Conservation (phyloP, 2,113 vertebrate genomes). For the Diadophis punctatus region DNA sequence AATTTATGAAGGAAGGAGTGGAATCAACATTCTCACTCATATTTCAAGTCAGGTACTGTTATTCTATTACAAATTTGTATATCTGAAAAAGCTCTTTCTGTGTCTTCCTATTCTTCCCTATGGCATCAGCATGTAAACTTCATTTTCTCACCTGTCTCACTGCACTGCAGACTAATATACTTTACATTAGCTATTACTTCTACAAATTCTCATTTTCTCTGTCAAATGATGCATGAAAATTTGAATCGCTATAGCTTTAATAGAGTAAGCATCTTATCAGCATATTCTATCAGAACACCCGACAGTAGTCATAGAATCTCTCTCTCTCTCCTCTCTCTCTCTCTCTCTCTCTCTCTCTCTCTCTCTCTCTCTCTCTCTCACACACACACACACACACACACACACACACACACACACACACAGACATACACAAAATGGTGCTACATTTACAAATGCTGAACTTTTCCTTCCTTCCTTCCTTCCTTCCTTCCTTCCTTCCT, state of each 20-base stretch:
- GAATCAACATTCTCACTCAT: background rate
- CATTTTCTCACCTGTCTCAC: conserved; percentile 47
- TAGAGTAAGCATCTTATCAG: conserved; percentile 53
- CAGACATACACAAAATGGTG: conserved; percentile 3
- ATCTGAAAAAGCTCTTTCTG: background rate
- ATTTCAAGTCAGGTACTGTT: background rate
- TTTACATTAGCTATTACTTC: conserved; percentile 61
- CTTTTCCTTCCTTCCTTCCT: background rate
- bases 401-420: conserved; percentile 2
- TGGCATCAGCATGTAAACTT: conserved; percentile 45
- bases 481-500: too few species aligned
- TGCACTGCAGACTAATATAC: conserved; percentile 37
- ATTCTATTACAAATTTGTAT: background rate
- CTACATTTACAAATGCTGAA: background rate
- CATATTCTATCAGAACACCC: conserved; percentile 40
- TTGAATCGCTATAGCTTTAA: conserved; percentile 55
- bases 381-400: too few species aligned
- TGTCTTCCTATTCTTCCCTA: background rate
- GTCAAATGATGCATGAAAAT: conserved; percentile 63
- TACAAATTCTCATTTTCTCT: conserved; percentile 64
- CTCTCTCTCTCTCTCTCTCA: background rate
- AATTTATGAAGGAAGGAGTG: background rate
- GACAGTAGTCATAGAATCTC: conserved; percentile 36
- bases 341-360: too few species aligned
- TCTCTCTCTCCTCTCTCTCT: background rate